These are phyloP conservation scores for Plutomurus gul DNA, from an alignment of 1,140 invertebrate species.

Conservation along the genomic window DNA sequence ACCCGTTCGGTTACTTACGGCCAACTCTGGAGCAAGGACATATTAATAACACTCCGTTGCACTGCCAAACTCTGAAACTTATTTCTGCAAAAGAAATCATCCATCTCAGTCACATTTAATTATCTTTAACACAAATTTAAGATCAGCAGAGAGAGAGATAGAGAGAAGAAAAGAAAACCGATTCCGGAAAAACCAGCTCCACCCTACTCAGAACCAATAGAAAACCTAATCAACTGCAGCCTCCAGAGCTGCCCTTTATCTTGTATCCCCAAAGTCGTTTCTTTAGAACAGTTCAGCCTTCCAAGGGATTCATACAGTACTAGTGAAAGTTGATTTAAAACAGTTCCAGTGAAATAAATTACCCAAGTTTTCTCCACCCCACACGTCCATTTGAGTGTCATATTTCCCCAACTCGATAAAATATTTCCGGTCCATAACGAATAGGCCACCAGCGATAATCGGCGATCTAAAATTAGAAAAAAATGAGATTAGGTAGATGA, in stretches of 20 bases:
- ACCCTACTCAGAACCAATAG: no score
- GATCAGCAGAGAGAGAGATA: not conserved
- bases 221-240: no score
- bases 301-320: no score
- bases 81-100: conserved; percentile 62
- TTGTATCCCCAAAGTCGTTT: no score
- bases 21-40: conserved; percentile 91
- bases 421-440: conserved; percentile 88
- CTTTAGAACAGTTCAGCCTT: not conserved
- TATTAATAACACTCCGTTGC: conserved; percentile 90
- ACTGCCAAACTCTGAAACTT: conserved; percentile 90
- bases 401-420: conserved; percentile 95
- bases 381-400: conserved; percentile 96
- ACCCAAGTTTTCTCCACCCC: conserved; percentile 87
- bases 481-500: not conserved
- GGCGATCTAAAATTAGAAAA: conserved; percentile 68
- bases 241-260: no score
- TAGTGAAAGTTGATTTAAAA: not conserved
- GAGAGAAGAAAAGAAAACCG: not conserved
- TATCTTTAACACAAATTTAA: not conserved
- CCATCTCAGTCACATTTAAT: not conserved
- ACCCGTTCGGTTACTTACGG: conserved; percentile 63
- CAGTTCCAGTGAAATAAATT: conserved; percentile 46
- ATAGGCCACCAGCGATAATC: conserved; percentile 80
- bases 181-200: no score